These are phyloP conservation scores for Cichlasoma orientale DNA, from an alignment of 2,797 vertebrate species.

Conservation along the genomic window DNA sequence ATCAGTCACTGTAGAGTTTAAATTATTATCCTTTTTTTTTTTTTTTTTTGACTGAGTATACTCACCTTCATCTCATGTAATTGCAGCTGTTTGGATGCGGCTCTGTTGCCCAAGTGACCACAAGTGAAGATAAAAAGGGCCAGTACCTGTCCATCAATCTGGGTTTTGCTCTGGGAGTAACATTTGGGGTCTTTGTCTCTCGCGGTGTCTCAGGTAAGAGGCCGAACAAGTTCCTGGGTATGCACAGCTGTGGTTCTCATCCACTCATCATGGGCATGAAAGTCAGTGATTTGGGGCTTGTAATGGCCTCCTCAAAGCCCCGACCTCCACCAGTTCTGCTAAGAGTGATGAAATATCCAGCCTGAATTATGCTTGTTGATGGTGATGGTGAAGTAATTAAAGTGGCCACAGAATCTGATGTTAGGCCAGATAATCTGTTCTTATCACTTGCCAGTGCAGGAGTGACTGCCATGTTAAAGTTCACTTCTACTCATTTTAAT, in stretches of 20 bases:
- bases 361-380: too few species aligned
- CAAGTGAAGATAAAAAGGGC: constrained; percentile 73
- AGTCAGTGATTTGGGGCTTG: neutral
- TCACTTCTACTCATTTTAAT: too few species aligned
- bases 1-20: neutral
- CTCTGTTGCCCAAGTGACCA: constrained; percentile 80
- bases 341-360: too few species aligned
- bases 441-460: neutral
- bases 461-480: too few species aligned
- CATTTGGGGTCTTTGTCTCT: constrained; percentile 77
- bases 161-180: constrained; percentile 80
- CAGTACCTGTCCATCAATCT: constrained; percentile 84
- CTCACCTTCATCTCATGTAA: neutral
- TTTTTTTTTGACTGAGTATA: neutral
- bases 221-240: neutral
- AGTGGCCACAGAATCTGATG: too few species aligned
- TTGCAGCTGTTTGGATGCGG: constrained; percentile 83
- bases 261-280: neutral
- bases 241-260: neutral
- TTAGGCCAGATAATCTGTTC: neutral
- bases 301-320: too few species aligned
- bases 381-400: too few species aligned
- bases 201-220: constrained; percentile 79
- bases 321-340: too few species aligned
- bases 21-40: neutral